These are phyloP conservation scores for Festucalex cinctus DNA, from an alignment of 2,113 vertebrate genomes.

Conservation along the genomic window DNA sequence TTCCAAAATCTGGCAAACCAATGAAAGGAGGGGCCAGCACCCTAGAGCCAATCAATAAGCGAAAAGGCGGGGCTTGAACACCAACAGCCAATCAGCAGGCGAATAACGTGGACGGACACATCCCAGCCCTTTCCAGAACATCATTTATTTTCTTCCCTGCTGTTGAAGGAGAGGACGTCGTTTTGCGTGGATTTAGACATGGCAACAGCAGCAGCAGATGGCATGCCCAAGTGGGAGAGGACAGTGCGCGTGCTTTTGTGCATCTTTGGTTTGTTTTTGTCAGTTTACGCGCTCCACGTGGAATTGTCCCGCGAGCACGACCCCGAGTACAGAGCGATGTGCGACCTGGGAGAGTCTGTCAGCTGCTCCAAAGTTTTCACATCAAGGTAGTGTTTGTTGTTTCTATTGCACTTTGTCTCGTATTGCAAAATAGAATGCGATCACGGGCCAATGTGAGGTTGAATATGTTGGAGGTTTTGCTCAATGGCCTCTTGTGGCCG, in stretches of 20 bases:
- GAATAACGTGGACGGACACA: neutral
- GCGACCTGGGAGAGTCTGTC: constrained; percentile 75
- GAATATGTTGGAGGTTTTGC: neutral
- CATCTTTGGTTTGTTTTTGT: constrained; percentile 69
- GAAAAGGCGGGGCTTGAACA: neutral
- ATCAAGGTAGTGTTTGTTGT: constrained; percentile 68
- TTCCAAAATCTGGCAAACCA: constrained; percentile 36
- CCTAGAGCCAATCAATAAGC: constrained; percentile 47
- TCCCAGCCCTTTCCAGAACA: neutral
- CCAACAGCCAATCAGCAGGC: constrained; percentile 47
- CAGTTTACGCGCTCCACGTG: constrained; percentile 79
- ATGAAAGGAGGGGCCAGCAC: constrained; percentile 21
- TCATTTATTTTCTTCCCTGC: neutral
- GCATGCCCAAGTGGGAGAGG: constrained; percentile 70
- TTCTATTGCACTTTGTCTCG: neutral
- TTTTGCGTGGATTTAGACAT: constrained; percentile 10
- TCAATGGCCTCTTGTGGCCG: neutral
- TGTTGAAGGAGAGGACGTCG: neutral
- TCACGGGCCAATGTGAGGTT: neutral
- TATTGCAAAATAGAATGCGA: neutral
- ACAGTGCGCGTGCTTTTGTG: constrained; percentile 60
- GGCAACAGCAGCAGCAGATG: constrained; percentile 8
- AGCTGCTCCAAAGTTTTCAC: constrained; percentile 85
- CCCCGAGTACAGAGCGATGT: constrained; percentile 76
- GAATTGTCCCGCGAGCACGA: constrained; percentile 74